Evolutionary conservation across 2,888 invertebrate genomes (phyloP).

Genomic region (Cosmopolites sordidus): DNA sequence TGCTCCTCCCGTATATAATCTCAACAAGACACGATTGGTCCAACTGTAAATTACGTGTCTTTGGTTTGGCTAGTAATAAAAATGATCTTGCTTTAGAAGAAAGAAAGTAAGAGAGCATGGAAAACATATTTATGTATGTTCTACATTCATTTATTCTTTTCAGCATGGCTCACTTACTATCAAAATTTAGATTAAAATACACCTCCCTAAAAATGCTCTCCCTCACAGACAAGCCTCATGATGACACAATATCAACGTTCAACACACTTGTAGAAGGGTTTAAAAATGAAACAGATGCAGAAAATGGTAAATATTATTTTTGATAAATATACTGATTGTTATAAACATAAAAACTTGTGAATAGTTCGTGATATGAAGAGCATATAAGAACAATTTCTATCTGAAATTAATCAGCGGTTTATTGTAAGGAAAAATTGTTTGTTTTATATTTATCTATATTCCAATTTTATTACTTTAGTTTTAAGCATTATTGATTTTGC

Average conservation of each 20-base stretch:
- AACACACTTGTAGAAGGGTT: constrained; percentile 68
- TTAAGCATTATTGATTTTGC: no score
- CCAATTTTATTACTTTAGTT: no score
- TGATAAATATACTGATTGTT: no score
- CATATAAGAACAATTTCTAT: background rate
- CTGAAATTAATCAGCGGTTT: no score
- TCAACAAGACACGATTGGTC: constrained; percentile 74
- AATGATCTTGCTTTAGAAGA: constrained; percentile 75
- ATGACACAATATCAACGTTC: constrained; percentile 69
- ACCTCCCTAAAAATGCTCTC: constrained; percentile 89
- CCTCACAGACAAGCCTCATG: constrained; percentile 75
- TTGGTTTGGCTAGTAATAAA: constrained; percentile 76
- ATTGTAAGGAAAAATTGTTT: no score
- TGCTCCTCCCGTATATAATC: constrained; percentile 80
- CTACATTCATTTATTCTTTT: constrained; percentile 34
- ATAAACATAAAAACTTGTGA: no score
- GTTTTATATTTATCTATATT: no score
- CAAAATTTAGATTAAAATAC: constrained; percentile 93
- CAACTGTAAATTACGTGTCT: constrained; percentile 72
- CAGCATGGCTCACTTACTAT: constrained; percentile 89
- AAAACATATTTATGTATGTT: background rate
- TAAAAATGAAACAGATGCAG: constrained; percentile 44
- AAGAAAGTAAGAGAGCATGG: constrained; percentile 82
- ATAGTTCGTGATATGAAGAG: no score
- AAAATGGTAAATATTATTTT: constrained; percentile 39